Percentiles rank a stretch among this genome's conserved stretches.
Evolutionary conservation across 2,797 vertebrate species (phyloP).

Genomic region (Spinibarbus caldwelli): DNA sequence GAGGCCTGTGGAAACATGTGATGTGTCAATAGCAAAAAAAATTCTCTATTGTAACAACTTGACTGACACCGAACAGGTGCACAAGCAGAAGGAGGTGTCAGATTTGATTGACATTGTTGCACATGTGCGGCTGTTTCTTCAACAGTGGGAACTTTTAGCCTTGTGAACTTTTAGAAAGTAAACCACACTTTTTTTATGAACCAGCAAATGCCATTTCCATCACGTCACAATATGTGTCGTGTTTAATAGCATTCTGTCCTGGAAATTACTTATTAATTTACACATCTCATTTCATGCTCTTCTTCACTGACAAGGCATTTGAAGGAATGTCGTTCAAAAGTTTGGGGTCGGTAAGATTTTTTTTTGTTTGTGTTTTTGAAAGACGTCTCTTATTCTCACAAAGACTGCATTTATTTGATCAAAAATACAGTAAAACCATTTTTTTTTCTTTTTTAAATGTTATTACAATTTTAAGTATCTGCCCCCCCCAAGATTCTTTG

Average conservation of each 20-base stretch:
- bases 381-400: neutral
- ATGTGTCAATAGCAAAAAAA: conserved; percentile 10
- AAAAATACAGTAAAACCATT: neutral
- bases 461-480: neutral
- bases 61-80: conserved; percentile 35
- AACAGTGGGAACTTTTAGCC: neutral
- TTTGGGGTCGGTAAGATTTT: neutral
- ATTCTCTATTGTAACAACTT: conserved; percentile 1
- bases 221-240: neutral
- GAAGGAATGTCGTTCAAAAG: neutral
- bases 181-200: neutral
- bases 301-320: neutral
- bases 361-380: neutral
- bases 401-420: neutral
- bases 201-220: neutral
- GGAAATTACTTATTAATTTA: neutral
- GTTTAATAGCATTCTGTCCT: neutral
- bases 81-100: conserved; percentile 19
- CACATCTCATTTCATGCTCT: neutral
- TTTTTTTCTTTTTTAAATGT: too few relatives aligned
- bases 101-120: conserved; percentile 19
- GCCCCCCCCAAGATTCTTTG: neutral
- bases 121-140: neutral
- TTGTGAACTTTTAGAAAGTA: neutral
- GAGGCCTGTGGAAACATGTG: conserved; percentile 9